Base-by-base conservation (phyloP, 2,888 invertebrate genomes). In the Ommatoiulus sabulosus region DNA sequence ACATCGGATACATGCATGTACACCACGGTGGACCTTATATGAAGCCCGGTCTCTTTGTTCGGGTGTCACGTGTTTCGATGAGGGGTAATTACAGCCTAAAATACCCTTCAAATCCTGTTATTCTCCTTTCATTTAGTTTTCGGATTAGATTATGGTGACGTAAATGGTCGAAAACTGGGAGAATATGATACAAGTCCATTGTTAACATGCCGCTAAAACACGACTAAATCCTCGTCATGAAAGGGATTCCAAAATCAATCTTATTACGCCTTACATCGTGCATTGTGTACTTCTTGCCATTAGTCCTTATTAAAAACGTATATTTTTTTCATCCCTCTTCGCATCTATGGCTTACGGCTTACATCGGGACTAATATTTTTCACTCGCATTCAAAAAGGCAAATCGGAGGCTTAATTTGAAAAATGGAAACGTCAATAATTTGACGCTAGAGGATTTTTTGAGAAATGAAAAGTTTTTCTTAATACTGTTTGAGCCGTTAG, bases 101-200 rank as follows among this genome's bases (percentile, higher is more conserved):
- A 87, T 87, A 87, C 57, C 46, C 87, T 57, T 87, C 48, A 87
- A 87, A 87, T 87, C 52, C 87, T 87, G 87, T 87, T 87, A 87
- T 87, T 87, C 43, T 87, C 46, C 48, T 87, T 86, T 87, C 87
- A 87, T 87, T 87, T 87, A 57, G 44, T 87, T 46, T 52, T 35
- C 35, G 87, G 87, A 87, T 87, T 87, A 87, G 87, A 87, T 87
- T 87, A 87, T 44, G 87, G 48, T 44, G 46, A 87, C 87, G 48
- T 48, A 72, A 72, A 72, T 72, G 72, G 72, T 72, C 72, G 24
- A 72, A 87, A 52, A 17, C 87, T 35, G 46, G 52, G 87, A 87
- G 48, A 87, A 48, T 48, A 43, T 87, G 87, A 87, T 86, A 43
- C 35, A 35, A 35, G 35, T 44, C 8, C 72, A 72, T 72, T 72